These are phyloP conservation scores for Diplosoma virens DNA, from an alignment of 23 tunicate genomes.

Conservation along the genomic window DNA sequence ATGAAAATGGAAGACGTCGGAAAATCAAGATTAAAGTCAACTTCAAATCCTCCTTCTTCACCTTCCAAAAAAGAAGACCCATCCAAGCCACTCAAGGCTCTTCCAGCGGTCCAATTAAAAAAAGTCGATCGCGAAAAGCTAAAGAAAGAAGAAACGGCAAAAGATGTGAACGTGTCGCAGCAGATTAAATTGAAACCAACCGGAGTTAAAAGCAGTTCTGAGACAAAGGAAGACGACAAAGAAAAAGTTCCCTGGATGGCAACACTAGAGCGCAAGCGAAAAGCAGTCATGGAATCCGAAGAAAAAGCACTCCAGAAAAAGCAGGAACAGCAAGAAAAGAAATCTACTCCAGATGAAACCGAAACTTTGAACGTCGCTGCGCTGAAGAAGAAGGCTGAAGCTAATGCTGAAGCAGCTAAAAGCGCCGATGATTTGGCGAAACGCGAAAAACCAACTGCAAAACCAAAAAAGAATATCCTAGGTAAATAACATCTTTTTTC, in stretches of 20 bases:
- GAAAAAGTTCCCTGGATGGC: slow-evolving; percentile 63
- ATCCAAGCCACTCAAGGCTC: background rate
- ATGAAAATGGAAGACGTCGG: slow-evolving; percentile 14
- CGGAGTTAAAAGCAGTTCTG: background rate
- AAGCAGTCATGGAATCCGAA: slow-evolving; percentile 60
- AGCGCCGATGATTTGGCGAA: slow-evolving; percentile 27
- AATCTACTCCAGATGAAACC: background rate
- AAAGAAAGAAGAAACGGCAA: background rate
- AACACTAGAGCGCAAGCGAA: slow-evolving; percentile 48
- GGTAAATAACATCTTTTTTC: no score
- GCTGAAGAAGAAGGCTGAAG: no score
- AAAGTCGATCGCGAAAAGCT: slow-evolving; percentile 46
- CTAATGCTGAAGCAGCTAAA: slow-evolving; percentile 16
- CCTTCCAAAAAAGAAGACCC: background rate
- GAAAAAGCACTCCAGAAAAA: background rate
- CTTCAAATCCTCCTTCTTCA: slow-evolving; percentile 22
- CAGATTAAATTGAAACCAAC: slow-evolving; percentile 45
- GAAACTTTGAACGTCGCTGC: background rate
- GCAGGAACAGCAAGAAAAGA: background rate
- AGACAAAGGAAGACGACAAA: slow-evolving; percentile 13
- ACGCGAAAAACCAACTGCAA: background rate
- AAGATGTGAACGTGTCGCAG: background rate
- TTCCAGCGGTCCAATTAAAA: slow-evolving; percentile 54
- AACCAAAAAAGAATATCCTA: background rate
- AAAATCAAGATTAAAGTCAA: background rate